Conservation (phyloP, 2,113 vertebrate species). For the Chiloscyllium plagiosum region DNA sequence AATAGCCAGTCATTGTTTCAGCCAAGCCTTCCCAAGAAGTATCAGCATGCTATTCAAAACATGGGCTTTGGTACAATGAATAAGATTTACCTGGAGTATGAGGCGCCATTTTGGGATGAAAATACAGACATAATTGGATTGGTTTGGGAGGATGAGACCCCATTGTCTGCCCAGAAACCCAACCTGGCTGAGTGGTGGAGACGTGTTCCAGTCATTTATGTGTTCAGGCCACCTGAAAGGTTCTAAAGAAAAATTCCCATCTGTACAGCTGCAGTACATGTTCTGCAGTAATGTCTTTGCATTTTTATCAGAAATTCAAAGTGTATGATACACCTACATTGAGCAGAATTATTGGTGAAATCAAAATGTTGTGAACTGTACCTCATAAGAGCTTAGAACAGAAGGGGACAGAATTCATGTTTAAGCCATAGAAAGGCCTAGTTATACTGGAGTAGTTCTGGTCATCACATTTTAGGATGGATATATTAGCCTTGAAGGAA, state of each 20-base stretch:
- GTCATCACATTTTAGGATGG: not conserved
- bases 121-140: slow-evolving; percentile 41
- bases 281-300: not conserved
- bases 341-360: not conserved
- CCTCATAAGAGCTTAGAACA: not conserved
- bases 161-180: slow-evolving; percentile 24
- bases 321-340: not conserved
- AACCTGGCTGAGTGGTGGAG: slow-evolving; percentile 16
- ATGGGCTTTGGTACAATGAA: slow-evolving; percentile 46
- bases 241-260: not conserved
- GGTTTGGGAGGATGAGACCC: slow-evolving; percentile 44
- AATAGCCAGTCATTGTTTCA: slow-evolving; percentile 42
- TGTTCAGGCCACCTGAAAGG: not conserved
- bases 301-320: not conserved
- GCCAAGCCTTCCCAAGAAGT: slow-evolving; percentile 44
- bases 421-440: not conserved
- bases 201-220: not conserved
- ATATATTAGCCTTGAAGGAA: not conserved
- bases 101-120: slow-evolving; percentile 46
- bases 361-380: not conserved
- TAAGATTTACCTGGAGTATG: slow-evolving; percentile 49
- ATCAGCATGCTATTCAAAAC: slow-evolving; percentile 43
- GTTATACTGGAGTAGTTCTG: not conserved
- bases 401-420: not conserved
- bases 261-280: not conserved